Evolutionary conservation across 2,888 invertebrate species (phyloP).

Genomic region (Drosophila niveifrons): DNA sequence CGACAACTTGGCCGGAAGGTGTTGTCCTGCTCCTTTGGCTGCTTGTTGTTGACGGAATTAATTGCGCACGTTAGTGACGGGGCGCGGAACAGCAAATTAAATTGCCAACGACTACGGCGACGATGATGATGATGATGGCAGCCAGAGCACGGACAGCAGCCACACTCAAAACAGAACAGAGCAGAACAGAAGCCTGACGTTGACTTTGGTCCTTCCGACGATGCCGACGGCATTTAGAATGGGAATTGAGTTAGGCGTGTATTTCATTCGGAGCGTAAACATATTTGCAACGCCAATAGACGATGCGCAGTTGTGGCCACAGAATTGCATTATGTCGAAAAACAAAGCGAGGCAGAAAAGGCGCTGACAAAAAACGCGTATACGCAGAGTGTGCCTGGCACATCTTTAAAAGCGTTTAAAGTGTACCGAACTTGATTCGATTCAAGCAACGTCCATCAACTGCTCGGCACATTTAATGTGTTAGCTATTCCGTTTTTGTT

Average conservation of each 20-base stretch:
- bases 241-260: conserved; percentile 53
- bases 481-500: not conserved
- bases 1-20: conserved; percentile 41
- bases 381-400: conserved; percentile 20
- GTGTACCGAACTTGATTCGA: not conserved
- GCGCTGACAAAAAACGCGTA: conserved; percentile 21
- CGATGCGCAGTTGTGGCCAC: conserved; percentile 48
- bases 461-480: conserved; percentile 1
- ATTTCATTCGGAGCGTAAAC: conserved; percentile 45
- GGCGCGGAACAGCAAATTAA: conserved; percentile 57
- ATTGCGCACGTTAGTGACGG: conserved; percentile 69
- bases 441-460: not conserved
- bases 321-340: conserved; percentile 50
- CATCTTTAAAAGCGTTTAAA: not conserved
- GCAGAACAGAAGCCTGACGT: not conserved
- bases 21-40: conserved; percentile 19
- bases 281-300: conserved; percentile 48
- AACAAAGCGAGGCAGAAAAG: conserved; percentile 29
- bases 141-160: not conserved
- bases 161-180: not conserved
- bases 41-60: conserved; percentile 74
- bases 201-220: conserved; percentile 19
- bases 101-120: conserved; percentile 47
- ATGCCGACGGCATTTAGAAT: conserved; percentile 35
- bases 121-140: not conserved